These are phyloP conservation scores for Parelbella ahira DNA, from an alignment of 2,888 invertebrate species.

Conservation along the genomic window DNA sequence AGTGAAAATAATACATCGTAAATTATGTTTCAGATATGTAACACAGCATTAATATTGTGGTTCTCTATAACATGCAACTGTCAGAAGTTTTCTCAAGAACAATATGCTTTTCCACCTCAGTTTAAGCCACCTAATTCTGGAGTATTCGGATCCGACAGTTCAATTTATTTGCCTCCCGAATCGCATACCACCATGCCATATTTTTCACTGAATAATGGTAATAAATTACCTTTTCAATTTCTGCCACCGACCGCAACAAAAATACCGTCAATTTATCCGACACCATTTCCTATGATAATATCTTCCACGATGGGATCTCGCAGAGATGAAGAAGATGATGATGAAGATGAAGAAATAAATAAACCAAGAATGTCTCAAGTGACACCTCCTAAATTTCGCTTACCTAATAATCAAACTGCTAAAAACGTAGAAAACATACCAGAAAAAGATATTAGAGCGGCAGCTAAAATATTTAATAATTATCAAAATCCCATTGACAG, in stretches of 20 bases:
- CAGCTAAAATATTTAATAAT: constrained; percentile 40
- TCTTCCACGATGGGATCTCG: constrained; percentile 50
- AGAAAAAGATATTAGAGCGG: constrained; percentile 46
- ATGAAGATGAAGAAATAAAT: constrained; percentile 38
- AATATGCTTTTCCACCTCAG: constrained; percentile 57
- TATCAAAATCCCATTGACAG: constrained; percentile 56
- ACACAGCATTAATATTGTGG: constrained; percentile 47
- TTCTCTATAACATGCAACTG: constrained; percentile 42
- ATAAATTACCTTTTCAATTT: constrained; percentile 57
- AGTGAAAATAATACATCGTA: constrained; percentile 11
- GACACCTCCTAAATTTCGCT: constrained; percentile 30
- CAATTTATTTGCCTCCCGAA: constrained; percentile 64
- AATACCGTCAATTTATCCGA: constrained; percentile 51
- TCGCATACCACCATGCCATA: constrained; percentile 58
- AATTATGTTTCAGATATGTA: constrained; percentile 57
- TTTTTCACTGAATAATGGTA: constrained; percentile 54
- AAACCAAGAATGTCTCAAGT: constrained; percentile 33
- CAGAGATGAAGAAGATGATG: constrained; percentile 47
- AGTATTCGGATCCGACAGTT: constrained; percentile 53
- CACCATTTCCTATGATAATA: constrained; percentile 52
- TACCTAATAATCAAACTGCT: constrained; percentile 43
- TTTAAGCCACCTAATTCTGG: constrained; percentile 48
- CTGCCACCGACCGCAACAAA: constrained; percentile 59
- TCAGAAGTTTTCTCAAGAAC: constrained; percentile 50
- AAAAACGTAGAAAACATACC: constrained; percentile 32